Percentiles rank a stretch among this genome's conserved stretches.
Conservation (phyloP, 2,797 vertebrate genomes). For the Bovichtus variegatus region DNA sequence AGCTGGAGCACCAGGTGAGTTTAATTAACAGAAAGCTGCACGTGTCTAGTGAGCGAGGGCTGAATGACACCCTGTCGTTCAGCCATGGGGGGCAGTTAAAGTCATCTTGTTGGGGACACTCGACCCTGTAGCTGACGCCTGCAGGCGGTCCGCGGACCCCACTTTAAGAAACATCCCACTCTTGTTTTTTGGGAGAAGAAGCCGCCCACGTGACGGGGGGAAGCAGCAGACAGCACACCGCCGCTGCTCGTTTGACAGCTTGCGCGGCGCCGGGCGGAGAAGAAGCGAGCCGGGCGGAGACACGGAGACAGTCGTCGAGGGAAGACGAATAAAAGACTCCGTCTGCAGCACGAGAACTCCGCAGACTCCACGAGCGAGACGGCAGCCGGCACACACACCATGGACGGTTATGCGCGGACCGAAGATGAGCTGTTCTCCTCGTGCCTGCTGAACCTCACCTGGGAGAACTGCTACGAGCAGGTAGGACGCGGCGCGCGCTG, state of each 20-base stretch:
- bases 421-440: conserved; percentile 92
- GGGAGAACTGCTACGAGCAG: conserved; percentile 94
- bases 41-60: not conserved
- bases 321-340: conserved; percentile 38
- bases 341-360: conserved; percentile 11
- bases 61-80: no score
- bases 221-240: conserved; percentile 52
- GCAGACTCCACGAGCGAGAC: conserved; percentile 42
- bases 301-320: conserved; percentile 52
- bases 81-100: not conserved
- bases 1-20: not conserved
- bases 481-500: no score
- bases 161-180: conserved; percentile 32
- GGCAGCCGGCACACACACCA: conserved; percentile 80
- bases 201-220: conserved; percentile 67
- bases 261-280: conserved; percentile 72
- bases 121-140: conserved; percentile 8
- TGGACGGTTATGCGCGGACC: conserved; percentile 92
- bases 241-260: conserved; percentile 58
- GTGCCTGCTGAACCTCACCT: conserved; percentile 93
- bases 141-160: conserved; percentile 33
- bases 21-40: not conserved
- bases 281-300: conserved; percentile 55
- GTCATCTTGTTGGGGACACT: no score
- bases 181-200: conserved; percentile 41